phyloP scores from a whole-genome alignment of 1,140 invertebrate genomes.

The Drosophila nannoptera region DNA sequence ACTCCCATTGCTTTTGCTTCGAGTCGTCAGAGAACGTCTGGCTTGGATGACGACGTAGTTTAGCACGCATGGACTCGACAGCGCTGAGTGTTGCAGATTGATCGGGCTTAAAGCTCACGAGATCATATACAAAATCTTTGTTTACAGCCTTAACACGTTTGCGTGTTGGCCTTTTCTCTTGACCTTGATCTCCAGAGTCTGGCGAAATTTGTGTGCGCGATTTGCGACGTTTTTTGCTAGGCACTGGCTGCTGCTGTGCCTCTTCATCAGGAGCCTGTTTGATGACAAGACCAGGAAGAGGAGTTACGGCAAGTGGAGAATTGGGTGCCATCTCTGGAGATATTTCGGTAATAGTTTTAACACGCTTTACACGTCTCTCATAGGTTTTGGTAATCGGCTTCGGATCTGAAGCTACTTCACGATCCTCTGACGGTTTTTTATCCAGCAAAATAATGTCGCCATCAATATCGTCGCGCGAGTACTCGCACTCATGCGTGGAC shows the following conservation, averaged over 20 bases:
- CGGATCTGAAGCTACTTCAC: slow-evolving; percentile 5
- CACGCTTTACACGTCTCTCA: slow-evolving; percentile 58
- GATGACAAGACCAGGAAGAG: slow-evolving; percentile 3
- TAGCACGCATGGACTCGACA: slow-evolving; percentile 55
- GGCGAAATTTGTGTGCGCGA: slow-evolving; percentile 61
- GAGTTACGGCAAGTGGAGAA: slow-evolving; percentile 24
- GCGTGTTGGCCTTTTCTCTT: slow-evolving; percentile 81
- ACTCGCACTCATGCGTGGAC: slow-evolving; percentile 69
- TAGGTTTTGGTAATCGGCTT: slow-evolving; percentile 52
- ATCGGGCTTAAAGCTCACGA: slow-evolving; percentile 80
- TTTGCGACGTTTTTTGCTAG: slow-evolving; percentile 60
- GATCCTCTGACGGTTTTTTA: slow-evolving; percentile 16
- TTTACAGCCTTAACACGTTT: slow-evolving; percentile 83
- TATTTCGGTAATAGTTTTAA: slow-evolving; percentile 40
- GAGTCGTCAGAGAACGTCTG: slow-evolving; percentile 31
- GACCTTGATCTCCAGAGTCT: slow-evolving; percentile 45
- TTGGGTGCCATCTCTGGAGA: slow-evolving; percentile 18
- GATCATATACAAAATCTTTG: slow-evolving; percentile 85
- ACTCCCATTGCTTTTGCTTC: slow-evolving; percentile 52
- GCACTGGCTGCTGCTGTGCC: slow-evolving; percentile 17
- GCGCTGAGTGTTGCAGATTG: slow-evolving; percentile 23
- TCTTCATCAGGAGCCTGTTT: slow-evolving; percentile 55
- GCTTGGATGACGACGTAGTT: slow-evolving; percentile 47
- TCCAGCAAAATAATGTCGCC: slow-evolving; percentile 70
- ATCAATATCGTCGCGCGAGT: slow-evolving; percentile 72